These are phyloP conservation scores for Lamellibrachia satsuma DNA, from an alignment of 2,888 invertebrate species.

Conservation along the genomic window DNA sequence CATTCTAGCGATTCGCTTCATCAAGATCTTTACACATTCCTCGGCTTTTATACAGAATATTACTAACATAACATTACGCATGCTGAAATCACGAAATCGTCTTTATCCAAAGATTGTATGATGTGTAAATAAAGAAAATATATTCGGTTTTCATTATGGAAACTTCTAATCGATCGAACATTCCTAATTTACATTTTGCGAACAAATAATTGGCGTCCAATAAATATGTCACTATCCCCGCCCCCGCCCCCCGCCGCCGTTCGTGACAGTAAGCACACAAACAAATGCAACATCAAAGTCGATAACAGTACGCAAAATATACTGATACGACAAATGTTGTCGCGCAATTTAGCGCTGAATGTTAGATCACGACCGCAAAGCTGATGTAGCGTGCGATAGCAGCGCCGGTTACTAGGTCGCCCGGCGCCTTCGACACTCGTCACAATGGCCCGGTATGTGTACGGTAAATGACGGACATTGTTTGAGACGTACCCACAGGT, in stretches of 20 bases:
- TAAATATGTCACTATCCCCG: background rate
- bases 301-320: background rate
- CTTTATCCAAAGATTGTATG: background rate
- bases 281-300: background rate
- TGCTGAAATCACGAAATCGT: background rate
- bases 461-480: background rate
- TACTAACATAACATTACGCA: background rate
- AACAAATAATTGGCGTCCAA: background rate
- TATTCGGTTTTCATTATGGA: background rate
- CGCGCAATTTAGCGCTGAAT: constrained; percentile 3
- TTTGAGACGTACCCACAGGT: background rate
- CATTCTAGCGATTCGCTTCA: background rate
- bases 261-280: background rate
- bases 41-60: background rate
- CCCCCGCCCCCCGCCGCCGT: background rate
- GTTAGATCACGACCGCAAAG: background rate
- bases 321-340: background rate
- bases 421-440: background rate
- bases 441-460: background rate
- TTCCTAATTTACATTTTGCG: background rate
- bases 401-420: background rate
- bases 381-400: background rate
- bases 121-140: background rate
- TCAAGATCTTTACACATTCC: background rate
- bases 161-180: background rate